phyloP scores from a whole-genome alignment of 2,888 invertebrate species.

The Alloplasta piceator region DNA sequence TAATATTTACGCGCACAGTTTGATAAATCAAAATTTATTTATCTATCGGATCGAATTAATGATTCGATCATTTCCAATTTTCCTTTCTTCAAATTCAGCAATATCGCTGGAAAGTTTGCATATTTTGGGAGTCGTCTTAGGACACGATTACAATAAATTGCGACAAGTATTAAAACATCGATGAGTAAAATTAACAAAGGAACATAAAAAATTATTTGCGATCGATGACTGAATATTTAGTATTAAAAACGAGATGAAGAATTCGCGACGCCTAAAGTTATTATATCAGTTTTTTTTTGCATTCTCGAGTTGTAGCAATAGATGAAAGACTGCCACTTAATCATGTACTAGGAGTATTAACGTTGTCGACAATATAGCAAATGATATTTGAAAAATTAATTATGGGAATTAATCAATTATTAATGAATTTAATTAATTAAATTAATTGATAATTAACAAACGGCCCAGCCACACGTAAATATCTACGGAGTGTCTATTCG shows the following conservation, averaged over 20 bases:
- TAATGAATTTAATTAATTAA: too few relatives aligned
- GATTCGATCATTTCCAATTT: conserved; percentile 32
- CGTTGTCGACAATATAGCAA: conserved; percentile 60
- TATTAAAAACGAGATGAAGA: conserved; percentile 15
- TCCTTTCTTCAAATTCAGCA: conserved; percentile 3
- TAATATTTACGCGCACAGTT: conserved; percentile 51
- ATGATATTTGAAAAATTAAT: conserved; percentile 39
- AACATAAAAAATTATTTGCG: conserved; percentile 27
- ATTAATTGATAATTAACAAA: conserved; percentile 31
- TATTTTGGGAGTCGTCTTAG: not conserved
- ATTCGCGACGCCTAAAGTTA: conserved; percentile 53
- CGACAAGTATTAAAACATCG: conserved; percentile 6
- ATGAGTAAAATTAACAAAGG: conserved; percentile 21
- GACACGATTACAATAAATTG: not conserved
- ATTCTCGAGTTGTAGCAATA: conserved; percentile 55
- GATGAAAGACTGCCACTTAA: conserved; percentile 68
- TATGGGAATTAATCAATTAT: conserved; percentile 23
- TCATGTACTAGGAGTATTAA: conserved; percentile 58
- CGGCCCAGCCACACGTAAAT: conserved; percentile 22
- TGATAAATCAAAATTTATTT: conserved; percentile 21
- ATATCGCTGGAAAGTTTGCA: conserved; percentile 13
- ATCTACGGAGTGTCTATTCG: too few relatives aligned
- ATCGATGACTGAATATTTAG: conserved; percentile 20
- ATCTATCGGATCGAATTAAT: conserved; percentile 12
- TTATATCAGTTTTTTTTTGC: conserved; percentile 17